Conservation (phyloP, 2,888 invertebrate genomes). For the Yponomeuta sedellus region DNA sequence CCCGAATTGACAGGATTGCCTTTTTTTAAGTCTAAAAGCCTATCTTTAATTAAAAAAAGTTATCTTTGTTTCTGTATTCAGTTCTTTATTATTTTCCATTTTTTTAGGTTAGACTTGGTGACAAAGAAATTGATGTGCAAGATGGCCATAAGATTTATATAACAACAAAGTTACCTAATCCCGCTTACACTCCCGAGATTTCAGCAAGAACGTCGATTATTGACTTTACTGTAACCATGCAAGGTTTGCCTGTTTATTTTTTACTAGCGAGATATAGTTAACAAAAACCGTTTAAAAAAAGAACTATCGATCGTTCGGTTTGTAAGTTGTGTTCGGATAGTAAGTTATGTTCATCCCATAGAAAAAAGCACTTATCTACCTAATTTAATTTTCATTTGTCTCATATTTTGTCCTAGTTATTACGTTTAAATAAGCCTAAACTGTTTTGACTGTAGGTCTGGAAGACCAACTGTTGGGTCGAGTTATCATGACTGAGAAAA, state of each 20-base stretch:
- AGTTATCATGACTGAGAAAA: conserved; percentile 89
- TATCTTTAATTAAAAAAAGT: too few species aligned
- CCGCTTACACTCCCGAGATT: conserved; percentile 90
- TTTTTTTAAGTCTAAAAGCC: too few species aligned
- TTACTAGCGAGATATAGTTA: too few species aligned
- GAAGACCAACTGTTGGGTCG: conserved; percentile 92
- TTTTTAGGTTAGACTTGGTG: conserved; percentile 84
- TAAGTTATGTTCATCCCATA: too few species aligned
- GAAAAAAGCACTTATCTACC: too few species aligned
- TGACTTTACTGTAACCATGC: conserved; percentile 94
- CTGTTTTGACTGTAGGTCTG: conserved; percentile 64
- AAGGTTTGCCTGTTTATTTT: conserved; percentile 65
- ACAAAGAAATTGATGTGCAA: conserved; percentile 89
- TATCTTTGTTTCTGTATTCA: background rate
- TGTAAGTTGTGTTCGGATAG: too few species aligned
- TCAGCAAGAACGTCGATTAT: conserved; percentile 90
- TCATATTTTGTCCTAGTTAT: too few species aligned
- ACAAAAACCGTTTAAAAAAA: too few species aligned
- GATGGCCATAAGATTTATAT: conserved; percentile 86
- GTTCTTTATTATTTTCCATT: background rate
- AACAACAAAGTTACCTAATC: conserved; percentile 92
- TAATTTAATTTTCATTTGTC: too few species aligned
- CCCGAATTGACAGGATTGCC: too few species aligned
- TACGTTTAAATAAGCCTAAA: too few species aligned
- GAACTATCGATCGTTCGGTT: too few species aligned